phyloP scores from a whole-genome alignment of 64 coral and sea anemone species.

The Acropora tenuis region DNA sequence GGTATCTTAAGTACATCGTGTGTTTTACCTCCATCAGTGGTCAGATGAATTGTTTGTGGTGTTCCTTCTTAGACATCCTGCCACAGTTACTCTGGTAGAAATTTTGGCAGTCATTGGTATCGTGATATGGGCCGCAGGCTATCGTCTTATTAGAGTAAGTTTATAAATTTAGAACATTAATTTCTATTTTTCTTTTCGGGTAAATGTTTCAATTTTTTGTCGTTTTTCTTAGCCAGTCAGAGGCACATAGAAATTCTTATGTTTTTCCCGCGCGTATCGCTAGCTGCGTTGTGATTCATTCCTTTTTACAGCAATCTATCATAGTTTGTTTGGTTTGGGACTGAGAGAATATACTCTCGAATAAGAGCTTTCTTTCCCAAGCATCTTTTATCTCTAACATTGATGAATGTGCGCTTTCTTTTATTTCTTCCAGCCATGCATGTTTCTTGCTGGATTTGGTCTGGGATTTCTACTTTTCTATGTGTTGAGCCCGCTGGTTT shows the following conservation, averaged over 20 bases:
- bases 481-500: conserved; percentile 78
- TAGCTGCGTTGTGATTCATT: too few relatives aligned
- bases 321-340: too few relatives aligned
- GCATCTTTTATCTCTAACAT: too few relatives aligned
- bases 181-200: not conserved
- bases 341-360: too few relatives aligned
- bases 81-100: conserved; percentile 76
- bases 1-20: too few relatives aligned
- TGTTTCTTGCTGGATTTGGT: conserved; percentile 84
- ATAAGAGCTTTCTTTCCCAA: too few relatives aligned
- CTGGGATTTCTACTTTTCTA: conserved; percentile 88
- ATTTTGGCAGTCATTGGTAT: conserved; percentile 74
- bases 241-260: too few relatives aligned
- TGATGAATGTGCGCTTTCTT: not conserved
- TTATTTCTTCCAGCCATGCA: conserved; percentile 55
- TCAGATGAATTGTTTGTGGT: not conserved
- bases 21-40: too few relatives aligned
- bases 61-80: conserved; percentile 60
- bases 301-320: too few relatives aligned
- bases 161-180: not conserved
- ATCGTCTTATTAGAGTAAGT: conserved; percentile 82
- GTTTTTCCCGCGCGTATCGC: too few relatives aligned
- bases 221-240: not conserved
- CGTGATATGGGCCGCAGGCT: conserved; percentile 79
- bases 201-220: not conserved